Evolutionary conservation across 1,140 invertebrate genomes (phyloP), one percentile per base, ranked within the genome.

Genomic region (Colletes latitarsis): DNA sequence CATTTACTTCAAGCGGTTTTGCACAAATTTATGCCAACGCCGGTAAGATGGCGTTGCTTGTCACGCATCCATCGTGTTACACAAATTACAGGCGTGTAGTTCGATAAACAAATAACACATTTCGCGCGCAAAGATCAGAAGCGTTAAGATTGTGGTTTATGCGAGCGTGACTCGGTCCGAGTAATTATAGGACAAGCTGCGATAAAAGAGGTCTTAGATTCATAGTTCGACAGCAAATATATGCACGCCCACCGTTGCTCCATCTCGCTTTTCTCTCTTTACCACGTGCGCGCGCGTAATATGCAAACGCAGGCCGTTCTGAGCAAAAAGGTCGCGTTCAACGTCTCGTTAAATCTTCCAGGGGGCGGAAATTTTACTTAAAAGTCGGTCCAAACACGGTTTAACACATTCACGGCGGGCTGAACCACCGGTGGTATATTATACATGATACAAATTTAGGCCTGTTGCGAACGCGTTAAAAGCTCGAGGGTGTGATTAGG

Each of bases 151-250:
- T 15, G 72, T 67, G 85, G 49, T 76, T 81, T 74, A 67, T 70
- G 77, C 60, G 62, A 77, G 69, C 73, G 74, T 80, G 81, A 86
- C 82, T 74, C 77, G 74, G 66, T 57, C 70, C 52, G 70, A 73
- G 84, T 87, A 85, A 86, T 85, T 87, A 85, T 46, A 87, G 66
- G 85, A 85, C 77, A 69, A 64, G 70, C 57, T 52, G 49, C 71
- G 77, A 86, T 83, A 86, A 87, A 85, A 75, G 60, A 62, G 43
- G 63, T 30, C 81, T 69, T n/a, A 73, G 77, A 81, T 87, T 86
- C 85, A 76, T 86, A 86, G 84, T 86, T 87, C 81, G 85, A 86
- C 82, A 78, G 77, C 58, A 72, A 87, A 87, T 83, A 46, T 86
- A 87, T 87, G 85, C 82, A 86, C 85, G 85, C 84, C 85, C 84